Evolutionary conservation across 2,797 vertebrate species (phyloP).

Genomic region (Pelobates cultripes): DNA sequence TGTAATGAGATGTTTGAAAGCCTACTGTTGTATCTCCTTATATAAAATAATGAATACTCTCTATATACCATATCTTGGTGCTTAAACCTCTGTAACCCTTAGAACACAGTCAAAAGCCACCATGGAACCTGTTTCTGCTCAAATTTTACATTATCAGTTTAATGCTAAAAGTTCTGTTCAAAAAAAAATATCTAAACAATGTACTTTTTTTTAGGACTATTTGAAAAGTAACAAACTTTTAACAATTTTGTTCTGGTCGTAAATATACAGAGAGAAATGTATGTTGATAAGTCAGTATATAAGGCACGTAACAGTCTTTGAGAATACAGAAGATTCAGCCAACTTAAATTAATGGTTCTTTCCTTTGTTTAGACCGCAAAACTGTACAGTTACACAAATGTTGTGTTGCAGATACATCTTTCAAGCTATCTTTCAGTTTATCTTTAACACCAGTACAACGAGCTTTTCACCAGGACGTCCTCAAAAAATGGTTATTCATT

Average conservation of each 20-base stretch:
- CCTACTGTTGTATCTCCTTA: no score
- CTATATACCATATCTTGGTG: not conserved
- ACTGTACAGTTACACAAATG: conserved; percentile 97
- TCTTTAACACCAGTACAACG: conserved; percentile 68
- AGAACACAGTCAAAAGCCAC: conserved; percentile 64
- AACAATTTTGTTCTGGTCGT: conserved; percentile 80
- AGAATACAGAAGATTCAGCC: conserved; percentile 88
- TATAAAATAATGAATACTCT: not conserved
- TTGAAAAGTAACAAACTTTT: conserved; percentile 78
- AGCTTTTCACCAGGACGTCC: conserved; percentile 74
- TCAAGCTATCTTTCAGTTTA: conserved; percentile 80
- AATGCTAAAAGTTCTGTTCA: conserved; percentile 74
- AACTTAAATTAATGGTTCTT: conserved; percentile 87
- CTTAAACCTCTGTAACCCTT: conserved; percentile 45
- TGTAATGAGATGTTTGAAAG: no score
- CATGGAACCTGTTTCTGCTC: conserved; percentile 82
- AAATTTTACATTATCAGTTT: conserved; percentile 80
- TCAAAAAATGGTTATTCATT: conserved; percentile 79
- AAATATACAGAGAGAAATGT: conserved; percentile 83
- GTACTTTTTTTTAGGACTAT: conserved; percentile 74
- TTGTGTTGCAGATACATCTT: conserved; percentile 86
- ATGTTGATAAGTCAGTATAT: conserved; percentile 82
- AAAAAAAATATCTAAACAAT: conserved; percentile 81
- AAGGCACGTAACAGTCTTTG: conserved; percentile 90
- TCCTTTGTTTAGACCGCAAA: conserved; percentile 89